Evolutionary conservation across 1,140 invertebrate species (phyloP), one percentile per base, ranked within the genome.

Genomic region (Leptinotarsa defecta): DNA sequence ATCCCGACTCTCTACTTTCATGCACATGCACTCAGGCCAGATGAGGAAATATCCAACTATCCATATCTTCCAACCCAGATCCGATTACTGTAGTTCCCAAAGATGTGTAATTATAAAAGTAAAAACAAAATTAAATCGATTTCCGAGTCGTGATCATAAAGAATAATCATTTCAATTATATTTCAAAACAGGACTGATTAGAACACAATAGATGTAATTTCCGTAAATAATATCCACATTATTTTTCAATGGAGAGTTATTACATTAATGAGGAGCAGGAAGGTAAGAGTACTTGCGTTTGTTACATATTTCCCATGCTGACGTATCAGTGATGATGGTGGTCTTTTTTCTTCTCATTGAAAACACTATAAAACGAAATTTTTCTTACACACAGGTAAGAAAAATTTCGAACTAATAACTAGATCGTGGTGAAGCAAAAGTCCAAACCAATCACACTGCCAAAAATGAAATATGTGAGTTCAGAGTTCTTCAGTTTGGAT

Each of bases 101-200:
- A 57, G 52, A 57, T 5, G 52, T 57, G n/a, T 57, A 57, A 57
- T 57, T 57, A 57, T 57, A 57, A 57, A 57, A 57, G 52, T 57
- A 57, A 57, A 57, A 57, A 57, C 52, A 57, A 57, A 57, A 57
- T 57, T 57, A 57, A 57, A 57, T 57, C 17, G 52, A 57, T 57
- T 57, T 57, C 52, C 52, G 52, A 57, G 52, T 57, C 52, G 52
- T 57, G 52, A 17, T 57, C 52, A 57, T 15, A 15, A 57, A 15
- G 52, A 57, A 57, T 57, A 57, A 57, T 57, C 17, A 57, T 57
- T 57, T 57, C 52, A 57, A 57, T 57, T 57, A 57, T 57, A 57
- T 57, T 57, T 57, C 52, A 57, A 57, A 57, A 57, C 52, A 57
- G 52, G 13, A 57, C n/a, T 57, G 52, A 57, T 57, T 57, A 57